Evolutionary conservation across 2,888 invertebrate genomes (phyloP), one percentile per base, ranked within the genome.

Genomic region (Hermaeophaga mercurialis): DNA sequence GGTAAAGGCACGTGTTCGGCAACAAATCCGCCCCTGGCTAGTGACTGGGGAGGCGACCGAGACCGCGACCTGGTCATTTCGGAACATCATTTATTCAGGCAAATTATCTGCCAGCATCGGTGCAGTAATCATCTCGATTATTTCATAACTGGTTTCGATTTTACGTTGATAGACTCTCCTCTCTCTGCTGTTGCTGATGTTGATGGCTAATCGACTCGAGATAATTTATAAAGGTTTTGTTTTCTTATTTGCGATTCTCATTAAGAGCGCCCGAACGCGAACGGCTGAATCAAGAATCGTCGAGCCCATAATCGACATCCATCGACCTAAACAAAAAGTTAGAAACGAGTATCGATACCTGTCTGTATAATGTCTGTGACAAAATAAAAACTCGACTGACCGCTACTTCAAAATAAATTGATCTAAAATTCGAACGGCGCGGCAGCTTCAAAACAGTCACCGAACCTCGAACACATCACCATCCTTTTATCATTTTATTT

Each of bases 61-160:
- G 52, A 38, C 26, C 47, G 36, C 53, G 57, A 46, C 54, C 48
- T 48, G 50, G 49, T 49, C 54, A 58, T 58, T 56, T 56, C 46
- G 59, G 60, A 60, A 64, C 66, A 63, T 68, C 68, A 68, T 65
- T 68, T 71, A 66, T 67, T 68, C 69, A 72, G 64, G 72, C 75
- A 76, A 76, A 76, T 75, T 75, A 76, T 74, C 74, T 70, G 68
- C 70, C 70, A 69, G 70, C 70, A 71, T 66, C 68, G 70, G 69
- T 70, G 69, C 66, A 69, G 73, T 72, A 75, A 75, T 75, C 75
- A 74, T 71, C 73, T 73, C 68, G 72, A 68, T 73, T 75, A 75
- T 76, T 76, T 76, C 73, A 74, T 75, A 77, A 77, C 77, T 75
- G 76, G 77, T 76, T 77, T 74, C 71, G 74, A 75, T 76, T 75